phyloP scores from a whole-genome alignment of 1,140 invertebrate species.

The Aphidius ervi region DNA sequence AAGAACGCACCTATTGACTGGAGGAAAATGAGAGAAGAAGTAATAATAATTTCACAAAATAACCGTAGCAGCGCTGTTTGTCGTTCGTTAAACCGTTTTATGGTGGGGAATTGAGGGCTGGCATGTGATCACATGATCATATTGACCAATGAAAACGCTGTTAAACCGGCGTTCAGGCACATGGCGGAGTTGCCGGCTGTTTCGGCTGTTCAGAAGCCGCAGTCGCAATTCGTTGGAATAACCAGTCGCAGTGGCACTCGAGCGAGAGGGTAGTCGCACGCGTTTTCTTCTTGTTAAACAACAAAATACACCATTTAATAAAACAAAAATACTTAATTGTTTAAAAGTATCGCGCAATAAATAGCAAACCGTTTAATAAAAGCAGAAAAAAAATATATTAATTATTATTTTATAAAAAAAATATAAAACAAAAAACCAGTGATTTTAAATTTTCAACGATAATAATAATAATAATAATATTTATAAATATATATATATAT shows the following conservation, averaged over 20 bases:
- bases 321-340: background rate
- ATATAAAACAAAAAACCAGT: too few species aligned
- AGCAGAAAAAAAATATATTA: background rate
- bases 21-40: background rate
- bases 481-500: too few species aligned
- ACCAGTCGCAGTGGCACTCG: constrained; percentile 51
- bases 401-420: background rate
- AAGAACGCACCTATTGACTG: too few species aligned
- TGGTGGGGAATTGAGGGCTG: too few species aligned
- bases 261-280: constrained; percentile 46
- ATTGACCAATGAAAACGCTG: constrained; percentile 17
- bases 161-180: constrained; percentile 27
- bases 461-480: too few species aligned
- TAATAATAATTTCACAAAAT: background rate
- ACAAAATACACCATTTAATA: background rate
- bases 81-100: background rate
- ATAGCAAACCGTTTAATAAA: background rate
- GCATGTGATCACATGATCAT: constrained; percentile 19
- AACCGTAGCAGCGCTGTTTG: background rate
- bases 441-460: too few species aligned
- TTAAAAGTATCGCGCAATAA: constrained; percentile 6
- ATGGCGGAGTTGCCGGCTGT: constrained; percentile 26
- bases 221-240: constrained; percentile 46
- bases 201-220: constrained; percentile 33
- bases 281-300: constrained; percentile 32